phyloP scores from a whole-genome alignment of 2,888 invertebrate species.

The Acrocyrtus sp. region DNA sequence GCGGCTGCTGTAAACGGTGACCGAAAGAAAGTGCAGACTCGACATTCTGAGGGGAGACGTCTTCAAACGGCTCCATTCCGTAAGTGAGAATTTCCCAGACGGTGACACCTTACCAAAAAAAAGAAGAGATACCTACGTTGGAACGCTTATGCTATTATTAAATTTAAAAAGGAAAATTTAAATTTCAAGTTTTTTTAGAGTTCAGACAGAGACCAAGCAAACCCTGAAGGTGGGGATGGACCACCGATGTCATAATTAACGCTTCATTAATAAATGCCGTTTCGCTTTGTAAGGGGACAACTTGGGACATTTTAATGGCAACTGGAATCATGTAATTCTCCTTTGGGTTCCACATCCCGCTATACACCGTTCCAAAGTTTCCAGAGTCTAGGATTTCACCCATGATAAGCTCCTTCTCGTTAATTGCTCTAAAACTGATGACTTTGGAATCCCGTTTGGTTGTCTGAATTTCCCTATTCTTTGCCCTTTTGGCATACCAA shows the following conservation, averaged over 20 bases:
- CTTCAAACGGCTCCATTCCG: not conserved
- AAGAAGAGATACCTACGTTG: too few relatives aligned
- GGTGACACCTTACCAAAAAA: not conserved
- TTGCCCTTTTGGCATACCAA: too few relatives aligned
- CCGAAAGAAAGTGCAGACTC: not conserved
- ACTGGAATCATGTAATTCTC: not conserved
- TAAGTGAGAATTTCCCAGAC: not conserved
- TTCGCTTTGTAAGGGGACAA: too few relatives aligned
- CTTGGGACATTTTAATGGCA: not conserved
- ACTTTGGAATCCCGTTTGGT: too few relatives aligned
- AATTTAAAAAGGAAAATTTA: too few relatives aligned
- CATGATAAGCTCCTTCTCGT: not conserved
- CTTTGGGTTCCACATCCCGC: not conserved
- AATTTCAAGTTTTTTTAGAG: too few relatives aligned
- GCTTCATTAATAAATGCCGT: too few relatives aligned
- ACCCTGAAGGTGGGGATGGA: not conserved
- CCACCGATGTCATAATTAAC: not conserved
- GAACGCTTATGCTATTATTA: not conserved
- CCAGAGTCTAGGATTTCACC: not conserved
- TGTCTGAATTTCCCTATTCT: too few relatives aligned
- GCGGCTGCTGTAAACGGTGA: not conserved
- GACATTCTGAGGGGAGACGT: not conserved
- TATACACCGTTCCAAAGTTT: not conserved
- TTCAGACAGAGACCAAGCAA: too few relatives aligned
- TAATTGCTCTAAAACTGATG: not conserved